Evolutionary conservation across 1,140 invertebrate species (phyloP).

Genomic region (Eurosta solidaginis): DNA sequence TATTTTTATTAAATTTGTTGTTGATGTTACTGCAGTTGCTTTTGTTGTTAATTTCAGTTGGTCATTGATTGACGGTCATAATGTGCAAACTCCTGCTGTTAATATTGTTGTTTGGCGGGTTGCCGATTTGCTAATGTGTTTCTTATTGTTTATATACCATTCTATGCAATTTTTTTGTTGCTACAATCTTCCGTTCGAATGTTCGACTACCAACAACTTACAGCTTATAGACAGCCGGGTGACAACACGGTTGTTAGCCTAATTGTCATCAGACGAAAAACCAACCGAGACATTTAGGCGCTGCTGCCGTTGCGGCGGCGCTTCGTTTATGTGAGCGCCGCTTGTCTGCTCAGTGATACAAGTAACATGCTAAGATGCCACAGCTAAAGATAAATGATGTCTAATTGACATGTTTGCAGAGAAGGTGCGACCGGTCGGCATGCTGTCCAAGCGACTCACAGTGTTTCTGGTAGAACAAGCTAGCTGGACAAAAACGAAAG

Average conservation of each 20-base stretch:
- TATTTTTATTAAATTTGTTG: neutral
- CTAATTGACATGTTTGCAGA: constrained; percentile 25
- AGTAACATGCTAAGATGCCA: neutral
- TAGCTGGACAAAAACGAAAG: too few species aligned
- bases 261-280: constrained; percentile 19
- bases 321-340: neutral
- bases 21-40: neutral
- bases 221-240: neutral
- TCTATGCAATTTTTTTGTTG: neutral
- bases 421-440: neutral
- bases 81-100: constrained; percentile 15
- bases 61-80: neutral
- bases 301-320: neutral
- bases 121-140: neutral
- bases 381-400: constrained; percentile 18
- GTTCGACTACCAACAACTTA: neutral
- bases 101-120: neutral
- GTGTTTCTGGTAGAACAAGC: too few species aligned
- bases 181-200: neutral
- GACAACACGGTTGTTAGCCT: constrained; percentile 26
- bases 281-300: constrained; percentile 1
- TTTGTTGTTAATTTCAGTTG: neutral
- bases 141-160: neutral
- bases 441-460: too few species aligned
- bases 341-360: too few species aligned